Conservation (phyloP, 2,113 vertebrate species). For the Podarcis cretensis region DNA sequence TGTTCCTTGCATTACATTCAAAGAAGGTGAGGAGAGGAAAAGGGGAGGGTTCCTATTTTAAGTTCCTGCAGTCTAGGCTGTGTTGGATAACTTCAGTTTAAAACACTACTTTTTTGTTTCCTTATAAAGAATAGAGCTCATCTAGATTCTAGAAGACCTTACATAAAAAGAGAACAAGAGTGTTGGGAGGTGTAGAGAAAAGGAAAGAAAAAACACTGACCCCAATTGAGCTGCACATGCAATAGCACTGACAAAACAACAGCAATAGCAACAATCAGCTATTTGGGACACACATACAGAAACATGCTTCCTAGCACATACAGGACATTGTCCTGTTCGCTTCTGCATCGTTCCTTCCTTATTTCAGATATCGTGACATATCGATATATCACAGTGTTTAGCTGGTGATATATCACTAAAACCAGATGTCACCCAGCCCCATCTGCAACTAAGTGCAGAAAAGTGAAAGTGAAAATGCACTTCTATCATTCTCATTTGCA, state of each 20-base stretch:
- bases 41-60: background rate
- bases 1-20: conserved; percentile 8
- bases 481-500: background rate
- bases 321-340: no score
- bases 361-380: no score
- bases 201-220: background rate
- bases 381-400: no score
- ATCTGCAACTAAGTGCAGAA: no score
- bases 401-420: no score
- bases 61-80: background rate
- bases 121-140: conserved; percentile 1
- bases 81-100: background rate
- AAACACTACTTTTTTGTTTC: conserved; percentile 13
- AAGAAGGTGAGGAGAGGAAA: background rate
- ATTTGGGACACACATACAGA: no score
- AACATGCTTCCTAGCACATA: background rate
- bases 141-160: background rate
- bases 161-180: background rate
- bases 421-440: no score
- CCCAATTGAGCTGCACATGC: background rate
- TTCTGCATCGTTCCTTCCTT: no score
- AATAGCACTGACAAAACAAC: background rate
- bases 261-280: background rate
- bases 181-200: background rate
- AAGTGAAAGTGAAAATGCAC: background rate